Base-by-base conservation (phyloP, 2,797 vertebrate species). In the Ciconia nigra region DNA sequence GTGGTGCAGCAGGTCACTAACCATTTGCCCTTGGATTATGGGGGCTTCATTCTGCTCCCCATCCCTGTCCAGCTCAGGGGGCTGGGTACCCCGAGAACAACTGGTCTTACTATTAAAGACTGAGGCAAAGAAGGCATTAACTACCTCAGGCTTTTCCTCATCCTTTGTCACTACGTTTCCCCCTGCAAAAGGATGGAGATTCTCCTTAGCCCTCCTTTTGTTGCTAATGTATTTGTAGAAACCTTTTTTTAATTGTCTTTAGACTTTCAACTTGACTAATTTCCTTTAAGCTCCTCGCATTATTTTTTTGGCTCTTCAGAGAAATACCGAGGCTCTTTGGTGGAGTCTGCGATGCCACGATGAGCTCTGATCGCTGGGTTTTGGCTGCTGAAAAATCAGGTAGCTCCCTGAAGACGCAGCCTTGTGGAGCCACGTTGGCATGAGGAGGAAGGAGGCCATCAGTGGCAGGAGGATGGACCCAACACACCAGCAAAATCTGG, bases 301-400 rank as follows among this genome's bases (percentile, higher is more conserved):
- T 63, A 49, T 35, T 7, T 11, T 79, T 79, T 62, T 2, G 20
- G 47, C 9, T 72, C 41, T 63, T 71, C 29, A 37, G 35, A 70
- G 51, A 66, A 52, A 7, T 3, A 26, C 16, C 0, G 12, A 63
- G 26, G 13, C 24, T 55, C 46, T 63, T 55, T 69, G 26, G 51
- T 31, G n/a, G 70, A 55, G 39, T 4, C 15, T 33, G 61, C 0
- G 5, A 2, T 46, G 69, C 13, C 0, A 2, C 0, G 0, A 13
- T 35, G n/a, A 69, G 39, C 58, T 67, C 54, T 28, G 17, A 22
- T 42, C 0, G 0, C 22, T 62, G 59, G 65, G 25, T 5, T 93
- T 71, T 33, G 77, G n/a, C 67, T n/a, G 20, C 47, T 77, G 31
- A 16, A 71, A 49, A 69, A 15, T 7, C 71, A 62, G 17, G 57